Percentiles rank a stretch among this genome's conserved stretches.
Conservation (phyloP, 2,113 vertebrate genomes). For the Ictalurus furcatus region DNA sequence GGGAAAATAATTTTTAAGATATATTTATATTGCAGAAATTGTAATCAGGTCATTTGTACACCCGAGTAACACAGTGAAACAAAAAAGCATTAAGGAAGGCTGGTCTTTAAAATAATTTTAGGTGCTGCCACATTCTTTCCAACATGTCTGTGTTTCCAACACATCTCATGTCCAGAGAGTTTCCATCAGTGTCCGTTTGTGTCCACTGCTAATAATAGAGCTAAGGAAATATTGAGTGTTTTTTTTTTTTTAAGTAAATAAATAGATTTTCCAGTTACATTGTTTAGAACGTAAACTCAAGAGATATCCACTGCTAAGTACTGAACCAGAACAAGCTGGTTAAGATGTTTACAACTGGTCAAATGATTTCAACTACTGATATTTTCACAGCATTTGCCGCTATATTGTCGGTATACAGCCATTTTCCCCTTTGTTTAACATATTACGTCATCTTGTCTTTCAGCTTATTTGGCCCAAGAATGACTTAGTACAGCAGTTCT, state of each 20-base stretch:
- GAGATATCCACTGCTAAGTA: background rate
- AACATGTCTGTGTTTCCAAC: background rate
- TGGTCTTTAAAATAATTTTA: background rate
- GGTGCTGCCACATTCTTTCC: background rate
- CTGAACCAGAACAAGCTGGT: background rate
- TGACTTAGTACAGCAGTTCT: too few species aligned
- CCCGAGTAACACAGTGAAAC: background rate
- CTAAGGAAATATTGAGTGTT: background rate
- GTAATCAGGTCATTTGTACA: background rate
- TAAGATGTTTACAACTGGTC: background rate
- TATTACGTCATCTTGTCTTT: background rate
- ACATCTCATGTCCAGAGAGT: background rate
- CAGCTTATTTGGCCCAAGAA: background rate
- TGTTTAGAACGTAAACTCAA: background rate
- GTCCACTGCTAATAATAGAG: background rate
- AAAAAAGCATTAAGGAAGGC: background rate
- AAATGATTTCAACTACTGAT: background rate
- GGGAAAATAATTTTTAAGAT: background rate
- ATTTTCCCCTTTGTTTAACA: background rate
- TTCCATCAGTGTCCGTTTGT: background rate
- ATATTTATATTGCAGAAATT: background rate
- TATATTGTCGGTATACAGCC: background rate
- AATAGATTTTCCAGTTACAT: background rate
- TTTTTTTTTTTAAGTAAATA: background rate
- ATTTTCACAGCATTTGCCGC: background rate